Conservation (phyloP, 2,113 vertebrate genomes). For the Lophius piscatorius region DNA sequence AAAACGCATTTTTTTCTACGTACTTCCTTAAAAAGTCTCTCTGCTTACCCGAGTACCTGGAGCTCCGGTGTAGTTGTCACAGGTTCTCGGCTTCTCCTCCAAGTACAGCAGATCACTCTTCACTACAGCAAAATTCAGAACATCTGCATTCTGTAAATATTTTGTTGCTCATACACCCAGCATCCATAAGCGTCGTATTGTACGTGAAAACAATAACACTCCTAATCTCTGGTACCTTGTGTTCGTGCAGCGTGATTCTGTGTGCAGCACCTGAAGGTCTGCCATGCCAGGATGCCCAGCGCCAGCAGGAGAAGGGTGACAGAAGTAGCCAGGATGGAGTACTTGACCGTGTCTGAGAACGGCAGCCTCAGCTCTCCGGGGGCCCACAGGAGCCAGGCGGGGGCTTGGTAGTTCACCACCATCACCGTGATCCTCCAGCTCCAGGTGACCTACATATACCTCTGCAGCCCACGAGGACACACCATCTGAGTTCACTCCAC, state of each 20-base stretch:
- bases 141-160: not conserved
- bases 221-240: constrained; percentile 56
- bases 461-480: constrained; percentile 10
- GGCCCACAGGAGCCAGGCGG: constrained; percentile 11
- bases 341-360: constrained; percentile 71
- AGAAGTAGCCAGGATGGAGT: constrained; percentile 71
- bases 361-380: constrained; percentile 54
- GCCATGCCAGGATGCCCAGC: constrained; percentile 78
- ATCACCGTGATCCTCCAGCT: constrained; percentile 21
- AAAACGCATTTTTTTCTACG: too few species aligned
- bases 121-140: constrained; percentile 20
- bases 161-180: not conserved
- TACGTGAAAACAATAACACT: not conserved
- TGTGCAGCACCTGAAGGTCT: constrained; percentile 69
- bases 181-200: too few species aligned
- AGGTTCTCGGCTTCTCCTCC: not conserved
- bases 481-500: not conserved
- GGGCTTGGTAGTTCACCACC: constrained; percentile 19
- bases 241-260: not conserved
- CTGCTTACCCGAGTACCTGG: constrained; percentile 55
- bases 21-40: too few species aligned
- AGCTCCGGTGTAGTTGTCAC: constrained; percentile 23
- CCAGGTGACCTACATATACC: constrained; percentile 18
- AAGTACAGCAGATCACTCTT: constrained; percentile 27
- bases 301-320: constrained; percentile 72